Evolutionary conservation across 2,113 vertebrate genomes (phyloP).

Genomic region (Brachionichthys hirsutus): DNA sequence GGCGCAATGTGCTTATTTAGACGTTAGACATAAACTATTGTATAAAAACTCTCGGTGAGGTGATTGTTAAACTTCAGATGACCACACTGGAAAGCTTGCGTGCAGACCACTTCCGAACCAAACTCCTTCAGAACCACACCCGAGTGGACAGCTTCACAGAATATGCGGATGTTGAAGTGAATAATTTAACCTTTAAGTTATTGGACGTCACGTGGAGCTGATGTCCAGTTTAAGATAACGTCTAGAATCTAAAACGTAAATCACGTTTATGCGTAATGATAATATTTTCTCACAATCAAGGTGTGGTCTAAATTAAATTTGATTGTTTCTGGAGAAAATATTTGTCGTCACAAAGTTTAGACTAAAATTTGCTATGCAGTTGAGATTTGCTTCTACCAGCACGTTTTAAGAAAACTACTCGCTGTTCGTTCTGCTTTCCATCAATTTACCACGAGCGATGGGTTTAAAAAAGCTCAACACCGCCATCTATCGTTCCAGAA

Average conservation of each 20-base stretch:
- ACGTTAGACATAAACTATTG: neutral
- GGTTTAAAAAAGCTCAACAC: conserved; percentile 8
- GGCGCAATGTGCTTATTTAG: no score
- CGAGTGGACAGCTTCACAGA: conserved; percentile 52
- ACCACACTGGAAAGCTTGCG: neutral
- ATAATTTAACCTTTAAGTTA: neutral
- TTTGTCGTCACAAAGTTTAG: neutral
- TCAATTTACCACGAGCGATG: neutral
- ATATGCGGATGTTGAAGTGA: neutral
- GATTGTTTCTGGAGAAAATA: no score
- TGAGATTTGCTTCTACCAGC: neutral
- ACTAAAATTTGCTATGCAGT: neutral
- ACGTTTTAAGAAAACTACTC: neutral
- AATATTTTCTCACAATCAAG: no score
- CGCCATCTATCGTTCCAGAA: conserved; percentile 36
- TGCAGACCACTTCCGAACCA: neutral
- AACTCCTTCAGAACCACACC: conserved; percentile 58
- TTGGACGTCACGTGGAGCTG: no score
- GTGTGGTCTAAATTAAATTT: no score
- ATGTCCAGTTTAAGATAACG: neutral
- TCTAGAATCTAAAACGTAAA: neutral
- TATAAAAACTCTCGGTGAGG: no score
- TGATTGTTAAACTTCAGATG: no score
- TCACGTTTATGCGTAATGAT: no score
- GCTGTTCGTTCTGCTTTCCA: neutral